Conservation (phyloP, 2,113 vertebrate species). For the Ceuthmochares aereus region DNA sequence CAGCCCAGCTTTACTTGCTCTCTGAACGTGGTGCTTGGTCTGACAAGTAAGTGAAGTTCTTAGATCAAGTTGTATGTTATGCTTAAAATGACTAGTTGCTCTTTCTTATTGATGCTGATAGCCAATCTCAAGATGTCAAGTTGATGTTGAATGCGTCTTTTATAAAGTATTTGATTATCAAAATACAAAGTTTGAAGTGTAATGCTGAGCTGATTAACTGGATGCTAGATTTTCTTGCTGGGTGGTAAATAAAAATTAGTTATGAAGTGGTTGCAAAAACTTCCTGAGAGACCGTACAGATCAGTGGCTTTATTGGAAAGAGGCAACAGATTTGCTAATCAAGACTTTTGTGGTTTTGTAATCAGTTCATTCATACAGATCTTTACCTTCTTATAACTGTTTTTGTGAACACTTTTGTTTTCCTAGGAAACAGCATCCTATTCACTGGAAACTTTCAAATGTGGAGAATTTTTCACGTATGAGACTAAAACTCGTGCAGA, state of each 20-base stretch:
- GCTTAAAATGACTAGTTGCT: background rate
- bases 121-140: background rate
- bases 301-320: background rate
- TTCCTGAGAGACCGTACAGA: background rate
- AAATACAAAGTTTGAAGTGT: background rate
- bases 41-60: constrained; percentile 79
- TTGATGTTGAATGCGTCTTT: background rate
- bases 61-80: background rate
- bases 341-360: background rate
- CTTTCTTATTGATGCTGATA: background rate
- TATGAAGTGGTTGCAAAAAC: background rate
- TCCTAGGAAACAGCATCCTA: constrained; percentile 80
- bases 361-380: background rate
- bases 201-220: background rate
- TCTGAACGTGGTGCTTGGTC: constrained; percentile 95
- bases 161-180: background rate
- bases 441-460: constrained; percentile 92
- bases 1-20: constrained; percentile 85
- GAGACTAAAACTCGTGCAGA: constrained; percentile 92
- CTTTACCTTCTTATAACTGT: background rate
- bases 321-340: background rate
- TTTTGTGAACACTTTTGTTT: constrained; percentile 28
- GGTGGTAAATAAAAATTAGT: background rate
- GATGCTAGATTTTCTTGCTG: background rate
- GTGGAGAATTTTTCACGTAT: constrained; percentile 97